phyloP scores from a whole-genome alignment of 2,888 invertebrate species.

The Chrysolina haemoptera region DNA sequence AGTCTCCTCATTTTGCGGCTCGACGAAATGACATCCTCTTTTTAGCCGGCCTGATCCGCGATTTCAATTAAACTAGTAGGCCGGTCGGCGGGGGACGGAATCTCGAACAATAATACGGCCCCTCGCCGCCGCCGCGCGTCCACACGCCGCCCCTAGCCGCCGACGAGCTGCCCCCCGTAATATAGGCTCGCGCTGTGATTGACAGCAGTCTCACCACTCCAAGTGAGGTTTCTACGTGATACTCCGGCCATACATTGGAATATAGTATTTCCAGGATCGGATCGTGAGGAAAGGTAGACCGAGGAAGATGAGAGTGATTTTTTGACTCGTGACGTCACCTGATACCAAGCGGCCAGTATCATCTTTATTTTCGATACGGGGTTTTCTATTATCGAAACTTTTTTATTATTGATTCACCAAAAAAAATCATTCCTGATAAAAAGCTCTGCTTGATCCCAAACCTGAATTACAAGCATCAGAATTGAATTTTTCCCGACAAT shows the following conservation, averaged over 20 bases:
- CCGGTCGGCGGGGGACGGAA: constrained; percentile 36
- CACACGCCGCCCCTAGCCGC: not conserved
- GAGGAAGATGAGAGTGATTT: not conserved
- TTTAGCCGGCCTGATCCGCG: constrained; percentile 69
- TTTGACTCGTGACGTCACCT: no score
- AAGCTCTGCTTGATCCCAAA: no score
- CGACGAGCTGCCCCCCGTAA: constrained; percentile 56
- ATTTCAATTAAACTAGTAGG: constrained; percentile 67
- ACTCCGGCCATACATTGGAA: constrained; percentile 31
- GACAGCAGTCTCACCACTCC: constrained; percentile 40
- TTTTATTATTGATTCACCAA: no score
- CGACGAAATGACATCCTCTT: constrained; percentile 68
- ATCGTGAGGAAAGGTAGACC: not conserved
- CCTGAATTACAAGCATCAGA: no score
- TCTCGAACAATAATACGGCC: constrained; percentile 45
- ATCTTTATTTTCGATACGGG: not conserved
- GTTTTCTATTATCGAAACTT: no score
- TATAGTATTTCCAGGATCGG: constrained; percentile 29
- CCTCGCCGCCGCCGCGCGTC: constrained; percentile 34
- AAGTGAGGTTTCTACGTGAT: constrained; percentile 40
- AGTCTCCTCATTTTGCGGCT: constrained; percentile 66
- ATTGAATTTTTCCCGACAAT: no score
- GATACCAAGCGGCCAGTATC: not conserved
- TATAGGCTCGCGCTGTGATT: constrained; percentile 48
- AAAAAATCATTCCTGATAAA: no score